Conservation (phyloP, 2,113 vertebrate species). For the Colistium nudipinnis region DNA sequence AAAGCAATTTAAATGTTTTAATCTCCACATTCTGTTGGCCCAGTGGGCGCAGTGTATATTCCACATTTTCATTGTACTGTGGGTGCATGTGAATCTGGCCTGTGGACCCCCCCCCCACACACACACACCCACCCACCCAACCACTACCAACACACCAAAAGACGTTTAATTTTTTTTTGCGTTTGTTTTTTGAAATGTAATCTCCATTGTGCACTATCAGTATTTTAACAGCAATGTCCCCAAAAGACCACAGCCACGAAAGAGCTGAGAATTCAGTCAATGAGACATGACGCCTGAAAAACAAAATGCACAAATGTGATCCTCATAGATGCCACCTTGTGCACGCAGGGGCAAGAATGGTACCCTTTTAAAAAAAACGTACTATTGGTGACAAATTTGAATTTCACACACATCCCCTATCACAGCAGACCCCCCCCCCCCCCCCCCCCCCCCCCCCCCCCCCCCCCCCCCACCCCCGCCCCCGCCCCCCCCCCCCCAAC, state of each 20-base stretch:
- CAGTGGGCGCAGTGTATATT: conserved; percentile 26
- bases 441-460: conserved; percentile 32
- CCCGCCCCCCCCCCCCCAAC: conserved; percentile 12
- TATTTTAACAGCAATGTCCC: conserved; percentile 4
- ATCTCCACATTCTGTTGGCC: conserved; percentile 45
- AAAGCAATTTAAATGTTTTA: conserved; percentile 75
- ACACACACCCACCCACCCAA: not conserved
- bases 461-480: conserved; percentile 2
- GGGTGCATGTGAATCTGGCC: conserved; percentile 43
- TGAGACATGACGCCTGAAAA: not conserved
- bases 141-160: not conserved
- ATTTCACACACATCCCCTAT: conserved; percentile 67
- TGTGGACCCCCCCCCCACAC: conserved; percentile 24
- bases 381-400: conserved; percentile 69
- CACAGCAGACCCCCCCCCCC: not conserved
- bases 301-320: not conserved
- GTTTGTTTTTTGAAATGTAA: not conserved
- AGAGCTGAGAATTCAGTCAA: not conserved
- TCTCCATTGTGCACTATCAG: not conserved
- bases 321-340: conserved; percentile 16
- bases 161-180: conserved; percentile 6
- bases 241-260: not conserved
- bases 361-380: conserved; percentile 33
- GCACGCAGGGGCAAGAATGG: not conserved
- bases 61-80: conserved; percentile 29